Percentiles rank a stretch among this genome's conserved stretches.
phyloP scores from a whole-genome alignment of 1,140 invertebrate species.

The Leptoteleia sp. region DNA sequence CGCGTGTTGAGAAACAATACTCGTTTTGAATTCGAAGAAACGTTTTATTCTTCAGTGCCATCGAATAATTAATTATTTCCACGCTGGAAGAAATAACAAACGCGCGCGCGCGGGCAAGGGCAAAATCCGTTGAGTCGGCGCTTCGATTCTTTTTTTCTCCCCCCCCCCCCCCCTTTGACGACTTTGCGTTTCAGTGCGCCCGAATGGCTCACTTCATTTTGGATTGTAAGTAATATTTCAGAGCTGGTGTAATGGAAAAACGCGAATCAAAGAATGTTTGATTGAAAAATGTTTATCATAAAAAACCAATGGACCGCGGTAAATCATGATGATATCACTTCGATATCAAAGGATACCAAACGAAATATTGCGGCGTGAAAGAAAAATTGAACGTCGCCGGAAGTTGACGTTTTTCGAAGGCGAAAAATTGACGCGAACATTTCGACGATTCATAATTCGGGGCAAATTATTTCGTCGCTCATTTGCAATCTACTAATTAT shows the following conservation, averaged over 20 bases:
- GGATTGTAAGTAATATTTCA: constrained; percentile 60
- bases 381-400: constrained; percentile 30
- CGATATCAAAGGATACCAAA: constrained; percentile 53
- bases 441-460: too few relatives aligned
- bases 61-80: too few relatives aligned
- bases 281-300: constrained; percentile 61
- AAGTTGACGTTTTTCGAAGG: constrained; percentile 26
- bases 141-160: constrained; percentile 47
- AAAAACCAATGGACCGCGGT: constrained; percentile 54
- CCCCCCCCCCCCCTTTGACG: constrained; percentile 57
- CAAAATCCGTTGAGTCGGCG: constrained; percentile 30
- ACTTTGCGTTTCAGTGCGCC: constrained; percentile 50
- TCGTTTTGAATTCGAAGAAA: too few relatives aligned
- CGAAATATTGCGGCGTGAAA: constrained; percentile 35
- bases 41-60: too few relatives aligned
- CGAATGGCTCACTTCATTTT: constrained; percentile 47
- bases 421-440: too few relatives aligned
- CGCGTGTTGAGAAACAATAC: too few relatives aligned
- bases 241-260: constrained; percentile 53
- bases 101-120: constrained; percentile 12
- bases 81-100: constrained; percentile 34
- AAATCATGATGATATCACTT: constrained; percentile 52
- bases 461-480: too few relatives aligned
- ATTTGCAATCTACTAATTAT: too few relatives aligned
- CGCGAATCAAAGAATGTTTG: constrained; percentile 58